Evolutionary conservation across 2,797 vertebrate species (phyloP), one percentile per base, ranked within the genome.

Genomic region (Siniperca obscura): DNA sequence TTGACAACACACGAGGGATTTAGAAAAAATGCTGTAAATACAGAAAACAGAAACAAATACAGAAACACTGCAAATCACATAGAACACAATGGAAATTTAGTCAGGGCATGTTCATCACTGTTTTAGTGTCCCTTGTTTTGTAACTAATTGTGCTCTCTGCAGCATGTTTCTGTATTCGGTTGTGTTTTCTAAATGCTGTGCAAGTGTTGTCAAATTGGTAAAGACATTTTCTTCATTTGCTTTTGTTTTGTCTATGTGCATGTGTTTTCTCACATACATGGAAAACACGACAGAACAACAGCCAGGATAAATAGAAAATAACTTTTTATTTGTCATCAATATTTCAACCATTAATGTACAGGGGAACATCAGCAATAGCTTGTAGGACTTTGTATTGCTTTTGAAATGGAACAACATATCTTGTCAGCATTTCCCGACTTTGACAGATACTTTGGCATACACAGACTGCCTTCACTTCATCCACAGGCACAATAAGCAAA

Each of bases 241-340:
- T 36, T 69, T 50, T 67, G 11, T 14, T 59, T 70, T 12, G 38
- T n/a, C 25, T 8, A 13, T 48, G 22, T 38, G 21, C 34, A 59
- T 16, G 56, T 1, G 13, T 60, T 69, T 22, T 40, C 19, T 21
- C 25, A 21, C 14, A 59, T 16, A 7, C 9, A 57, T 0, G 25
- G n/a, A 78, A 50, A 44, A 73, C 22, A 71, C 3, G 2, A 71
- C 17, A 40, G 36, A 60, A 60, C 40, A 59, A n/a, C 14, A 80
- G 22, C 46, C 56, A 21, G 16, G 66, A 87, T 94, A 93, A 93
- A 95, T 95, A 95, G 89, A 95, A 95, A 95, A 95, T 89, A 91
- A 64, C 76, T 85, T 95, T 82, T 95, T 93, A 95, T 94, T 95
- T 82, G 53, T 88, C 89, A 91, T 93, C 91, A 94, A 91, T 91